These are phyloP conservation scores for Bradypodion ventrale DNA, from an alignment of 2,797 vertebrate genomes.

Conservation along the genomic window DNA sequence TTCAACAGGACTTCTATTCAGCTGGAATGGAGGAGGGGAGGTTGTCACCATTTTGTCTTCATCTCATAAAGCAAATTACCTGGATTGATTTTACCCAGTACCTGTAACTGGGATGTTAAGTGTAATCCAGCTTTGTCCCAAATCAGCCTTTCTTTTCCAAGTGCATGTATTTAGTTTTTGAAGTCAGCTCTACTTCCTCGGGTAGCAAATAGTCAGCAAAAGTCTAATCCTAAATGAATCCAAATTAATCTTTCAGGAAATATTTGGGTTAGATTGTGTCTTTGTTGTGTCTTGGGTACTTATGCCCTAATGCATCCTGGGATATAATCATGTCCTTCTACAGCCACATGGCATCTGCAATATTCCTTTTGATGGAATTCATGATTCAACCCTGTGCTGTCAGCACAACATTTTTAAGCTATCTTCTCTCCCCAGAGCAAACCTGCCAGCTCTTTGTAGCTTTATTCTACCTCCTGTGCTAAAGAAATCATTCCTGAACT, in stretches of 20 bases:
- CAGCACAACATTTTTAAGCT: background rate
- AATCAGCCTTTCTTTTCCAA: background rate
- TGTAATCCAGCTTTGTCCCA: background rate
- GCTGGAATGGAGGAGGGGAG: background rate
- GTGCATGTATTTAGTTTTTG: background rate
- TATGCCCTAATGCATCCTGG: background rate
- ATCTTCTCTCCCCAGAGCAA: slow-evolving; percentile 1
- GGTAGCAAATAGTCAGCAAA: background rate
- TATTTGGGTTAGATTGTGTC: background rate
- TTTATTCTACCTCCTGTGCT: background rate
- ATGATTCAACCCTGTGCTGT: background rate
- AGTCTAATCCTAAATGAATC: background rate
- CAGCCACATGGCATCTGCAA: background rate
- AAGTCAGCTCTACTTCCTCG: background rate
- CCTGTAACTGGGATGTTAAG: background rate
- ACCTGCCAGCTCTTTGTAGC: background rate
- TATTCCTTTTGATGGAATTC: background rate
- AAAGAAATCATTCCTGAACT: slow-evolving; percentile 4
- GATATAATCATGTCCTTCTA: background rate
- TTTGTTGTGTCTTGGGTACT: background rate
- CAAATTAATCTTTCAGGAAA: background rate
- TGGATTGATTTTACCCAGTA: background rate
- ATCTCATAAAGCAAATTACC: background rate
- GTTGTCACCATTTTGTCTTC: background rate
- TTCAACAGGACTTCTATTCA: background rate